These are phyloP conservation scores for Drosophila borealis DNA, from an alignment of 2,888 invertebrate species.

Conservation along the genomic window DNA sequence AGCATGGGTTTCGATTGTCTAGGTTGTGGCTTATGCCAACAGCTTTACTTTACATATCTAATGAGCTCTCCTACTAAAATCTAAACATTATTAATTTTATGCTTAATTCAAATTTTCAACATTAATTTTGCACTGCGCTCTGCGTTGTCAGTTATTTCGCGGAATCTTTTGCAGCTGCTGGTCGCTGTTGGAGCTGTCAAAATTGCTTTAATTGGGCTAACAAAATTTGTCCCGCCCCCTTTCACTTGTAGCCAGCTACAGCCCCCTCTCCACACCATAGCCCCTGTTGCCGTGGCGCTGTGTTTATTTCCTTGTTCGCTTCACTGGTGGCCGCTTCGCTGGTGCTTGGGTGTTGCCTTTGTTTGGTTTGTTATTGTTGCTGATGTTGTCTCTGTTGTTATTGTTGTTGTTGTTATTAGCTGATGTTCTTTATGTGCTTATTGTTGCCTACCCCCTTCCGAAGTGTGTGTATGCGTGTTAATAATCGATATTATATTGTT, in stretches of 20 bases:
- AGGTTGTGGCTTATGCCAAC: conserved; percentile 34
- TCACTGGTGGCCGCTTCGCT: conserved; percentile 27
- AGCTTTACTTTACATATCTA: conserved; percentile 62
- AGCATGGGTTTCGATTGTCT: conserved; percentile 34
- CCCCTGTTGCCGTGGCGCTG: conserved; percentile 35
- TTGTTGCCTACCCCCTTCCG: conserved; percentile 9
- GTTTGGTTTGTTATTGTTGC: conserved; percentile 18
- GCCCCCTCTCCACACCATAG: no score
- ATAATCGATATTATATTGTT: conserved; percentile 80
- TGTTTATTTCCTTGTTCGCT: conserved; percentile 68
- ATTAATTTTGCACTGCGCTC: conserved; percentile 4
- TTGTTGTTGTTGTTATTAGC: conserved; percentile 12
- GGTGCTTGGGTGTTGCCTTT: conserved; percentile 5
- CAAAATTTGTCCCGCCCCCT: conserved; percentile 47
- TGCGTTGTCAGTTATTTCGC: background rate
- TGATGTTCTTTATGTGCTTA: conserved; percentile 51
- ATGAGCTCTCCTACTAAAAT: conserved; percentile 57
- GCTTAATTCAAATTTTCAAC: conserved; percentile 47
- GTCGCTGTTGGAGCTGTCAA: conserved; percentile 61
- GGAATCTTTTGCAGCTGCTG: conserved; percentile 37
- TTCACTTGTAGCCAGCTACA: background rate
- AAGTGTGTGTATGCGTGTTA: conserved; percentile 48
- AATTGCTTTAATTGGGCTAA: conserved; percentile 77
- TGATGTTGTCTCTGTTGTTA: conserved; percentile 21
- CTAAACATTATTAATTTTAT: conserved; percentile 60